Evolutionary conservation across 2,113 vertebrate genomes (phyloP).

Genomic region (Lophochroa leadbeateri): DNA sequence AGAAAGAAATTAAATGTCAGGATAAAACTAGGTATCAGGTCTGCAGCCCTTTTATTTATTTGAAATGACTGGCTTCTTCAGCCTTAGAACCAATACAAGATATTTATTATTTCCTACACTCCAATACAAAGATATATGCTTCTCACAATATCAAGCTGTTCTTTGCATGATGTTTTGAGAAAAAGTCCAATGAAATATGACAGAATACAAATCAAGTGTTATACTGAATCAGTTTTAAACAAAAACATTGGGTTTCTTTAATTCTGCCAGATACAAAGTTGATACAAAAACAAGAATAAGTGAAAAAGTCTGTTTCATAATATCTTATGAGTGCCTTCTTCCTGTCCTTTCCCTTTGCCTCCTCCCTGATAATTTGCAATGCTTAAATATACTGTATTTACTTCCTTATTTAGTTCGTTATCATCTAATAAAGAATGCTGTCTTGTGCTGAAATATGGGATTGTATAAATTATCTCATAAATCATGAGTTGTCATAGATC

Average conservation of each 20-base stretch:
- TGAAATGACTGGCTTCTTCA: constrained; percentile 26
- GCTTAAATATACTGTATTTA: neutral
- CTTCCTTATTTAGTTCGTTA: neutral
- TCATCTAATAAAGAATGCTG: neutral
- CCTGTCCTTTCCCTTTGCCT: neutral
- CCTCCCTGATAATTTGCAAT: neutral
- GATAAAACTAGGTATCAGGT: constrained; percentile 24
- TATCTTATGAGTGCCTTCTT: neutral
- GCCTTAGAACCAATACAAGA: neutral
- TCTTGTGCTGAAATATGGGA: neutral
- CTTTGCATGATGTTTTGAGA: constrained; percentile 13
- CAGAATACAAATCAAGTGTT: neutral
- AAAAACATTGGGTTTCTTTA: neutral
- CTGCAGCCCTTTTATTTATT: constrained; percentile 37
- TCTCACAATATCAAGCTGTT: neutral
- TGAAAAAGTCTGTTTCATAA: neutral
- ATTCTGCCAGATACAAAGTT: neutral
- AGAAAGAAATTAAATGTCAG: constrained; percentile 31
- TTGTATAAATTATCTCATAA: constrained; percentile 10
- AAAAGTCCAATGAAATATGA: neutral
- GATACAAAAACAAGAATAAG: neutral
- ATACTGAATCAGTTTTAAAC: neutral
- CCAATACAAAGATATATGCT: neutral
- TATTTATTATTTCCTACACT: neutral
- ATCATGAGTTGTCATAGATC: neutral